Evolutionary conservation across 2,888 invertebrate genomes (phyloP), one percentile per base, ranked within the genome.

Genomic region (Phaedon cochleariae): DNA sequence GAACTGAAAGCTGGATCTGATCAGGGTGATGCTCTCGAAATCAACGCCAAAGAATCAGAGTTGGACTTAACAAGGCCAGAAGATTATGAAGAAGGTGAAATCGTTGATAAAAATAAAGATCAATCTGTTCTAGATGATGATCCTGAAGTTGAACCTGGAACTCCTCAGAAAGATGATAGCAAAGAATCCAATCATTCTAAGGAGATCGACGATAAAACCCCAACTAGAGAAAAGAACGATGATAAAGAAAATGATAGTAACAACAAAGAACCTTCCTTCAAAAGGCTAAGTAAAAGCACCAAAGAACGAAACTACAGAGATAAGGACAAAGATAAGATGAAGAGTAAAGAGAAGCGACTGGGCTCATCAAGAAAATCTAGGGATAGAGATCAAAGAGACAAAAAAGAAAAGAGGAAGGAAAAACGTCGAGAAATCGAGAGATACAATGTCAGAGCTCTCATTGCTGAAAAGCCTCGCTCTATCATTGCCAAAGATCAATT

Each of bases 281-380:
- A 94, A 77, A 94, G 94, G 80, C 85, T 92, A 10, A 91, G 92
- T 49, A 93, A 92, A 80, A 91, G 85, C 72, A 90, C 89, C 18
- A 93, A 92, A 79, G 93, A 91, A 76, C 85, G 92, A 66, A 94
- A 90, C 76, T 95, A 95, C 78, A 86, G 94, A 6, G 92, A 91
- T 53, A 89, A 89, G 81, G 79, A 84, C 79, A 79, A 78, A 59
- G 73, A 75, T 45, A 77, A 85, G 81, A 75, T 85, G 51, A 52
- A 41, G 15, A 15, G 12, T 53, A 64, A 60, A 41, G 65, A 78
- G 48, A 76, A 80, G 21, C 80, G 81, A 49, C 84, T 82, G 75
- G 82, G 85, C 60, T 80, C 82, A 72, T 17, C 64, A 58, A 79
- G 76, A 63, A 63, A 66, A 78, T 73, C 67, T 62, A 73, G 71